A percentile compares a stretch with the other conserved stretches of the same genome.
Evolutionary conservation across 2,888 invertebrate genomes (phyloP).

Genomic region (Orgyia antiqua): DNA sequence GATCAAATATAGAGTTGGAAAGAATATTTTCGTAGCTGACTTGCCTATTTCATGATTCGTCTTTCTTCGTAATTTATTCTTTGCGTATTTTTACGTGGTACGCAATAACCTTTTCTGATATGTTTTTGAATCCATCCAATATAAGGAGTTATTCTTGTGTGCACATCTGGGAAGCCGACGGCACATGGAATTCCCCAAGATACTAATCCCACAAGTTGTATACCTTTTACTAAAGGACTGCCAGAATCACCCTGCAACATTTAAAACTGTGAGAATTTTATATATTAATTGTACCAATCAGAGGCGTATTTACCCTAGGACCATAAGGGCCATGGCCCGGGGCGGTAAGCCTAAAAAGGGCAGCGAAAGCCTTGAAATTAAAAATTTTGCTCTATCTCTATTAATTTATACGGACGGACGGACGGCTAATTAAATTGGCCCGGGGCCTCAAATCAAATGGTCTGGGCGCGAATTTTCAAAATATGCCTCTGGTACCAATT

Average conservation of each 20-base stretch:
- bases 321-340: too few relatives aligned
- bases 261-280: not conserved
- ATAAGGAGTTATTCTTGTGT: constrained; percentile 57
- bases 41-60: too few relatives aligned
- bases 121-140: constrained; percentile 46
- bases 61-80: constrained; percentile 1
- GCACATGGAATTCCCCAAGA: constrained; percentile 74
- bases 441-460: too few relatives aligned
- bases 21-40: too few relatives aligned
- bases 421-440: not conserved
- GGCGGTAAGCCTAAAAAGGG: too few relatives aligned
- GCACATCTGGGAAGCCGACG: constrained; percentile 67
- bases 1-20: too few relatives aligned
- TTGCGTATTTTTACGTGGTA: not conserved
- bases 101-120: constrained; percentile 18
- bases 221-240: constrained; percentile 50
- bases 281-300: too few relatives aligned
- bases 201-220: constrained; percentile 54
- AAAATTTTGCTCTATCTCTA: too few relatives aligned
- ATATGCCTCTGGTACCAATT: too few relatives aligned
- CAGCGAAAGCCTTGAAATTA: too few relatives aligned
- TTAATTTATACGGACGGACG: not conserved
- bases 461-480: too few relatives aligned
- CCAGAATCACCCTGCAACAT: constrained; percentile 69
- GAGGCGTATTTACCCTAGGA: too few relatives aligned